These are phyloP conservation scores for Erebia epiphron DNA, from an alignment of 2,888 invertebrate genomes.

Conservation along the genomic window DNA sequence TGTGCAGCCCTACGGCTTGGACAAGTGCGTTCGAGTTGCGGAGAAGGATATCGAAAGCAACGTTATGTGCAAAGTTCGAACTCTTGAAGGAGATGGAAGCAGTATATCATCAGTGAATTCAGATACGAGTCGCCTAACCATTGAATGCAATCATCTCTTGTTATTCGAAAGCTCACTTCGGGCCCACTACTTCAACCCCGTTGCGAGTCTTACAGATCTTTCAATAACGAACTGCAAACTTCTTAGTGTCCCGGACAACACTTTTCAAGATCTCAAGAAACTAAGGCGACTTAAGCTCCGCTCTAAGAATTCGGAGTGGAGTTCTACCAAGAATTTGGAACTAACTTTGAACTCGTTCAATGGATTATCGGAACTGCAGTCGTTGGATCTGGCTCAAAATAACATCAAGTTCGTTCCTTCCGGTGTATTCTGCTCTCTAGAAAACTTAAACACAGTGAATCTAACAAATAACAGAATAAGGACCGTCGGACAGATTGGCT, in stretches of 20 bases:
- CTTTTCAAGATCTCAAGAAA: conserved; percentile 91
- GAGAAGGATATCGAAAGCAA: conserved; percentile 76
- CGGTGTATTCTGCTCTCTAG: conserved; percentile 90
- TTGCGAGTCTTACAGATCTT: conserved; percentile 89
- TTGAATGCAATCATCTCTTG: conserved; percentile 90
- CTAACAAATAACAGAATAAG: conserved; percentile 92
- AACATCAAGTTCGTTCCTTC: conserved; percentile 92
- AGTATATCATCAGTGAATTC: conserved; percentile 84
- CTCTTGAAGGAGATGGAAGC: conserved; percentile 86
- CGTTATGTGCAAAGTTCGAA: conserved; percentile 87
- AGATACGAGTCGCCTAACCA: conserved; percentile 88
- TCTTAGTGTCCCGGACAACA: conserved; percentile 87
- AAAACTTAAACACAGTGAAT: conserved; percentile 91
- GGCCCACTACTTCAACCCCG: conserved; percentile 87
- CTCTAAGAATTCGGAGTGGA: conserved; percentile 92
- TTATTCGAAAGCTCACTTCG: conserved; percentile 90
- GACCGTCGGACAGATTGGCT: conserved; percentile 89
- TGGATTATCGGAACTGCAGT: conserved; percentile 90
- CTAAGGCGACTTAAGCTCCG: conserved; percentile 90
- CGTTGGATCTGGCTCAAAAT: conserved; percentile 91
- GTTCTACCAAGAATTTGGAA: conserved; percentile 88
- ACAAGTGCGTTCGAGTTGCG: conserved; percentile 74
- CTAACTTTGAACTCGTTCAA: conserved; percentile 87
- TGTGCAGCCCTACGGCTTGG: conserved; percentile 79
- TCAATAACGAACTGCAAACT: conserved; percentile 91